Base-by-base conservation (phyloP, 2,797 vertebrate genomes). In the Chanos chanos region DNA sequence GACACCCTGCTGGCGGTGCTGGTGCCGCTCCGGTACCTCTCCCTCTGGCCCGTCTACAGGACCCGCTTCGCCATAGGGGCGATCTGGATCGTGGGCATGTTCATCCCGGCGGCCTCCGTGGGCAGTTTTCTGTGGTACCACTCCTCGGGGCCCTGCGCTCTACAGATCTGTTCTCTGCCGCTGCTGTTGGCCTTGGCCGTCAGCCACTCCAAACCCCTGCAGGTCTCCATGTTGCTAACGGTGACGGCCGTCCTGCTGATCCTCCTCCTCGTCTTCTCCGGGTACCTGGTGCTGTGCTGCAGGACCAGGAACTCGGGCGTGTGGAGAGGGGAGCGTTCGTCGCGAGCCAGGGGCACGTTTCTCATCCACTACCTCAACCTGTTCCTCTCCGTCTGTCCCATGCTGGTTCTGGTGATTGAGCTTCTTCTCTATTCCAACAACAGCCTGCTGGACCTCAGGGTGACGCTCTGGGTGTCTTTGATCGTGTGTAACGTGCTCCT, bases 321-420 rank as follows among this genome's bases (percentile, higher is more conserved):
- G 67, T 87, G 83, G 80, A 72, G 77, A 12, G 81, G 75, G 5
- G 77, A 77, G 27, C 52, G 78, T 24, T 83, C 75, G 56, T 78
- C 90, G 78, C 70, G 89, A 58, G 89, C 89, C 39, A 87, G 77
- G 12, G 81, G 90, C 34, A 92, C 89, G 0, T 91, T 90, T 68
- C 51, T 92, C 43, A 83, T 91, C 81, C 89, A 92, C 69, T 89
- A 89, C 62, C 81, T 86, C 2, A 77, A 90, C 41, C 61, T 92
- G 5, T 85, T 91, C 76, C 84, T 91, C 65, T 84, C 90, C 43
- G 85, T 89, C 62, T 87, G 85, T 52, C 89, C 91, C 19, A 78
- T 89, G 52, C 21, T 91, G 66, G 71, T 84, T 16, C 54, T 91
- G 54, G 67, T 88, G 7, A 64, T 86, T 4, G 83, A 87, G 61